Base-by-base conservation (phyloP, 1,140 invertebrate genomes). In the Bombus waltoni region DNA sequence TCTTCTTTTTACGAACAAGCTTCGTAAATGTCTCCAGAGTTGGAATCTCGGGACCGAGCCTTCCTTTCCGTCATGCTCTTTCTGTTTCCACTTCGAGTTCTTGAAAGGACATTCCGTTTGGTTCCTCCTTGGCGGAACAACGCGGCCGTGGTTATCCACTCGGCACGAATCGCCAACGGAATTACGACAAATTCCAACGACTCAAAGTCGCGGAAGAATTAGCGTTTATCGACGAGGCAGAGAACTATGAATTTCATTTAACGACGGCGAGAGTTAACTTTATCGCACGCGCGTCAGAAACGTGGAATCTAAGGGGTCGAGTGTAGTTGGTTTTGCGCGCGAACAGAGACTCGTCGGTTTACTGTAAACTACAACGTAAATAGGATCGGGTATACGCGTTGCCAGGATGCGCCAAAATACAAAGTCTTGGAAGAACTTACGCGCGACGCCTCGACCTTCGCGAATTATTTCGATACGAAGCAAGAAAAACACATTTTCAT, bases 191-290 rank as follows among this genome's bases (percentile, higher is more conserved):
- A 82, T 82, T 68, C 4, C 15, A 18, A 9, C 44, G 3, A 68
- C 75, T 68, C 75, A 76, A 68, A 76, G 59, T 68, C 68, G 66
- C 0, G n/a, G 28, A 15, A 32, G 32, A 83, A 68, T 76, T 32
- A 22, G 9, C 47, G 18, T 81, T 62, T 59, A 5, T 22, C 47
- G 47, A 53, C 47, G 0, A 53, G 47, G 18, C 47, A 22, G 32
- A 53, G 6, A 22, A 2, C 18, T 22, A 5, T 18, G 72, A 82
- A 82, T 75, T 75, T 75, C 42, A 53, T 66, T 66, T 66, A 75
- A 75, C 57, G 32, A 42, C 0, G 18, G 32, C 59, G 15, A 11
- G 42, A 65, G 42, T 82, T 82, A 66, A 73, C 35, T 44, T n/a
- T n/a, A 38, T 53, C 42, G 22, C n/a, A 2, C 3, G 68, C 38